Evolutionary conservation across 1,140 invertebrate genomes (phyloP).

Genomic region (Ips typographus): DNA sequence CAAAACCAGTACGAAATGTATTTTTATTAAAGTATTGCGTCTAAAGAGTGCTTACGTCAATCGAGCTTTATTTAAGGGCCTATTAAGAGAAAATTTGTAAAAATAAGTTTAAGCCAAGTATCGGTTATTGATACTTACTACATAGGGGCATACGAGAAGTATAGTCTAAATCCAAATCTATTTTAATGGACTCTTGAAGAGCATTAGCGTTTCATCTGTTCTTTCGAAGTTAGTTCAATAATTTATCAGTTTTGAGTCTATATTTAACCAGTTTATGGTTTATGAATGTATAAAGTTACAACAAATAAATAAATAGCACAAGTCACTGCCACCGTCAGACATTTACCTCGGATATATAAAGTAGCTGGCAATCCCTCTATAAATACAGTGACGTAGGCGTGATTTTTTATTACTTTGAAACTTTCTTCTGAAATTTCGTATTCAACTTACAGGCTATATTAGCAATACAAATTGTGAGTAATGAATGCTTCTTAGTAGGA

Average conservation of each 20-base stretch:
- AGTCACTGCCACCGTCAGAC: constrained; percentile 26
- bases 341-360: constrained; percentile 20
- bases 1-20: neutral
- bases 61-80: neutral
- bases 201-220: constrained; percentile 1
- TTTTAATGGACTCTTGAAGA: neutral
- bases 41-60: neutral
- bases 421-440: too few species aligned
- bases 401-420: neutral
- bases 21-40: neutral
- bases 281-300: constrained; percentile 19
- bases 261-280: constrained; percentile 8
- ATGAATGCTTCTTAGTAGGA: neutral
- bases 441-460: neutral
- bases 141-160: neutral
- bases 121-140: constrained; percentile 4
- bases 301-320: constrained; percentile 29
- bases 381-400: constrained; percentile 4
- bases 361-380: constrained; percentile 22
- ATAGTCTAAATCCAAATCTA: neutral
- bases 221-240: neutral
- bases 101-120: neutral
- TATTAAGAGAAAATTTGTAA: constrained; percentile 2
- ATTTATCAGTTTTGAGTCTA: constrained; percentile 5
- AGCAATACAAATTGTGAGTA: neutral